Evolutionary conservation across 2,888 invertebrate species (phyloP), one percentile per base, ranked within the genome.

Genomic region (Drosophila conformis): DNA sequence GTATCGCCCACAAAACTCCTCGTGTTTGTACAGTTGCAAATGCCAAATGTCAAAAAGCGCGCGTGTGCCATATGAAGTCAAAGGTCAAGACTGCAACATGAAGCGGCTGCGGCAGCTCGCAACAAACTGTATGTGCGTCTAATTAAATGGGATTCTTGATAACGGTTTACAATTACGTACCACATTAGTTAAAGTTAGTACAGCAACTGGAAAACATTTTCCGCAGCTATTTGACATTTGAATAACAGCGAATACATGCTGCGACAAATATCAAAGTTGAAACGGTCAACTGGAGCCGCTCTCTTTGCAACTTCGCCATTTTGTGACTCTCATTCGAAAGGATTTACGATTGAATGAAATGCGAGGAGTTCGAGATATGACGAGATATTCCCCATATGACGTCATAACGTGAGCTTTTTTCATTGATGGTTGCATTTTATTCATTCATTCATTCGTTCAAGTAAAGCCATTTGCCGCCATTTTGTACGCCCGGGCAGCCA

Each of bases 391-490:
- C 31, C 15, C 48, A n/a, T 25, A 15, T 75, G 74, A 72, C 83
- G 74, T 73, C 72, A 83, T 15, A 0, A 5, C 57, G n/a, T 2
- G 36, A 87, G 87, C 86, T 89, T 82, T 82, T 72, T 82, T 79
- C 82, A 86, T 86, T 86, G 76, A 84, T 76, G 65, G 40, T 63
- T 61, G 64, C 69, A 69, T 31, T 68, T 73, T 73, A 74, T 71
- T 78, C 83, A 77, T 73, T 78, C 83, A 77, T 73, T 64, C 58
- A 38, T 46, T 40, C 64, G 59, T 49, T 53, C 63, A 58, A 46
- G 46, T 48, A 38, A 54, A n/a, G 64, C 38, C 61, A 60, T 74
- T 76, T 78, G 73, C 71, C 73, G 71, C 65, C 80, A 78, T 74
- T 86, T 86, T 66, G 57, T 36, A 8, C 15, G 25, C 25, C 25